Evolutionary conservation across 2,797 vertebrate genomes (phyloP).

Genomic region (Rhabdophis nuchalis): DNA sequence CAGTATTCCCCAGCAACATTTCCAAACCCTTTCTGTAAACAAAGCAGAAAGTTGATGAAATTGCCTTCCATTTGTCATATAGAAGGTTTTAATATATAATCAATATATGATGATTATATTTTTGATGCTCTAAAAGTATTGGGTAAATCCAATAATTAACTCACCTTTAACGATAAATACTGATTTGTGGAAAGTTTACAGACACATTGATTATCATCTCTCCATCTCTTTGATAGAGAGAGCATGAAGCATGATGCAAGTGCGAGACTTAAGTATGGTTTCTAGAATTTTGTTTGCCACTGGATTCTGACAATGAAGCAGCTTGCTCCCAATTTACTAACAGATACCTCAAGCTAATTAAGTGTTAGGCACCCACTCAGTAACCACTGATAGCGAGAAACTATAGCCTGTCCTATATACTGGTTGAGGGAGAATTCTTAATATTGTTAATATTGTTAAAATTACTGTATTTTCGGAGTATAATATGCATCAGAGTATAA

Average conservation of each 20-base stretch:
- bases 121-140: not conserved
- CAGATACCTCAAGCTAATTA: not conserved
- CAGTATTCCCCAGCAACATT: slow-evolving; percentile 95
- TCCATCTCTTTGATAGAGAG: not conserved
- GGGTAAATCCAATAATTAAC: not conserved
- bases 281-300: not conserved
- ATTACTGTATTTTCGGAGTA: too few species aligned
- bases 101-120: not conserved
- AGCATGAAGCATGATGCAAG: not conserved
- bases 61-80: not conserved
- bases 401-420: not conserved
- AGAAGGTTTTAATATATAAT: not conserved
- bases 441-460: not conserved
- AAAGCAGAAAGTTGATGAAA: slow-evolving; percentile 2
- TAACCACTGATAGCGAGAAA: not conserved
- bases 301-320: not conserved
- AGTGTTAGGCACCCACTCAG: not conserved
- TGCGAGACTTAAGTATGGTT: not conserved
- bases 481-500: too few species aligned
- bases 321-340: not conserved
- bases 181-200: not conserved
- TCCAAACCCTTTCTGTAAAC: slow-evolving; percentile 92
- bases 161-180: not conserved
- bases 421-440: not conserved
- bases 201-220: not conserved